Conservation (phyloP, 2,888 invertebrate species). For the Hydropsyche betteni region DNA sequence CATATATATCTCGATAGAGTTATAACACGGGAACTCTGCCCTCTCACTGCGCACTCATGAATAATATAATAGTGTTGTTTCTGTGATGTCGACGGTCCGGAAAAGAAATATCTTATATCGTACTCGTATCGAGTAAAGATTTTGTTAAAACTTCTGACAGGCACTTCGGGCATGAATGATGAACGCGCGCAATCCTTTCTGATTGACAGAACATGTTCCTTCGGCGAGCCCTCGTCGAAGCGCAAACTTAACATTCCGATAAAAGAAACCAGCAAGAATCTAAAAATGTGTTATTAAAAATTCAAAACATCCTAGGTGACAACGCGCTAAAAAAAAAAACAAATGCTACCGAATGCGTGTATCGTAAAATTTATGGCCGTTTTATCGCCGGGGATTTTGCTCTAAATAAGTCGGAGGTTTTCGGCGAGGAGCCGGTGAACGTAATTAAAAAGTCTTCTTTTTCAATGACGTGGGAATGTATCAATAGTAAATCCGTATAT, state of each 20-base stretch:
- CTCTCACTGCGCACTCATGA: slow-evolving; percentile 47
- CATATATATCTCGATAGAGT: slow-evolving; percentile 50
- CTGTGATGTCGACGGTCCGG: slow-evolving; percentile 23
- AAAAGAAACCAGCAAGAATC: not conserved
- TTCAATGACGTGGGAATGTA: slow-evolving; percentile 42
- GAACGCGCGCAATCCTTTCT: slow-evolving; percentile 45
- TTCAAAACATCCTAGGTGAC: too few species aligned
- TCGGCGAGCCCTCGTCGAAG: slow-evolving; percentile 25
- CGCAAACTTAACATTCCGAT: slow-evolving; percentile 19
- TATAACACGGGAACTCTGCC: slow-evolving; percentile 48
- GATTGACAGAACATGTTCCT: slow-evolving; percentile 47
- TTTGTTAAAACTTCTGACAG: slow-evolving; percentile 47
- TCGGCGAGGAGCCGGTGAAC: slow-evolving; percentile 5
- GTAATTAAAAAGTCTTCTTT: slow-evolving; percentile 30
- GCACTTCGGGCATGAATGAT: slow-evolving; percentile 44
- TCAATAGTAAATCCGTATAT: slow-evolving; percentile 41
- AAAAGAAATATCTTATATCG: slow-evolving; percentile 36
- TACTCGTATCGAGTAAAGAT: slow-evolving; percentile 17
- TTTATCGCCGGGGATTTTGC: too few species aligned
- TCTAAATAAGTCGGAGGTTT: too few species aligned
- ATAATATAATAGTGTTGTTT: slow-evolving; percentile 45
- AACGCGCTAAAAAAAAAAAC: too few species aligned
- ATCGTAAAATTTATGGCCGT: too few species aligned
- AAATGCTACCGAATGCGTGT: not conserved
- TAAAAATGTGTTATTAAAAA: too few species aligned